Conservation (phyloP, 2,797 vertebrate genomes). For the Cirrhinus mrigala region DNA sequence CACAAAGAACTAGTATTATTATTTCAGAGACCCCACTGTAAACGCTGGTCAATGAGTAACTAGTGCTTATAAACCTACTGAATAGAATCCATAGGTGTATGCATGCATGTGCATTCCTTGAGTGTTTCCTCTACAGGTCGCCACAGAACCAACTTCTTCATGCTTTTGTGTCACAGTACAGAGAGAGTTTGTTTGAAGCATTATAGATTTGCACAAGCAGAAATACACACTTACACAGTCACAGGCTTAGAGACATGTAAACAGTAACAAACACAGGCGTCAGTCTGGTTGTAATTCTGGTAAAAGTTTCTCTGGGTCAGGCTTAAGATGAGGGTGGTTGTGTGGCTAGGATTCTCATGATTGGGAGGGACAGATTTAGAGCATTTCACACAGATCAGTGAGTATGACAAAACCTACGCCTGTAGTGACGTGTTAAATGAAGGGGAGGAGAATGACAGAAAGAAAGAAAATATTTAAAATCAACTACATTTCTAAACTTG, state of each 20-base stretch:
- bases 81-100: constrained; percentile 30
- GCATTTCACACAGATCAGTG: constrained; percentile 36
- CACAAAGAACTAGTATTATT: constrained; percentile 38
- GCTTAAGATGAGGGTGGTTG: not conserved
- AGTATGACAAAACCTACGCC: not conserved
- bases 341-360: constrained; percentile 6
- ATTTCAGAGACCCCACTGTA: constrained; percentile 48
- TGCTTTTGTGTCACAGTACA: not conserved
- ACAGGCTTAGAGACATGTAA: not conserved
- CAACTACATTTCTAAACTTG: not conserved
- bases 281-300: constrained; percentile 2
- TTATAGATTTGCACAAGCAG: constrained; percentile 24
- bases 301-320: constrained; percentile 5
- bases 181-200: not conserved
- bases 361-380: constrained; percentile 32
- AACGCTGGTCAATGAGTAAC: constrained; percentile 56
- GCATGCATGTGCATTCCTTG: constrained; percentile 32
- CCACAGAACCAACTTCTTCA: constrained; percentile 48
- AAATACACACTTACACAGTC: not conserved
- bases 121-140: constrained; percentile 6
- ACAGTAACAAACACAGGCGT: not conserved
- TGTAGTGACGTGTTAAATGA: not conserved
- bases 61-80: constrained; percentile 7
- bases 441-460: not conserved
- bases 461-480: not conserved